Percentiles rank a stretch among this genome's conserved stretches.
These are phyloP conservation scores for Aplodontia rufa DNA, from an alignment of 2,113 vertebrate genomes.

Conservation along the genomic window DNA sequence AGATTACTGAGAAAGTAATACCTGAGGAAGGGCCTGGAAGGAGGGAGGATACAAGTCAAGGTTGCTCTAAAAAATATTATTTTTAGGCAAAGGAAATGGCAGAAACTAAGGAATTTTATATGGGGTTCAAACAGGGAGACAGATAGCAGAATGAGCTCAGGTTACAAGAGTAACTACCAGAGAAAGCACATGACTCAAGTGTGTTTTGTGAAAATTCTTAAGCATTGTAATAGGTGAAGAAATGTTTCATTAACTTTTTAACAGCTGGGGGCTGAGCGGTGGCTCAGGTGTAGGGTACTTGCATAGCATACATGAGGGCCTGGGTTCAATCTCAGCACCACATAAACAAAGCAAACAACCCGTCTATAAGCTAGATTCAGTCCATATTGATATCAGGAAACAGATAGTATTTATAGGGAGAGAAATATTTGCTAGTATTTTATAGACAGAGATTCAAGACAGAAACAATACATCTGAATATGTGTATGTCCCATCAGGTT, in stretches of 20 bases:
- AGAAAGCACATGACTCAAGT: not conserved
- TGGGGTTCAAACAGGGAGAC: not conserved
- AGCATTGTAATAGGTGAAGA: not conserved
- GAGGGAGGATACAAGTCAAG: not conserved
- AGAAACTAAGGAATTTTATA: not conserved
- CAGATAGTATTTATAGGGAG: not conserved
- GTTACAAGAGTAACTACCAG: not conserved
- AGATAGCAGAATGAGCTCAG: not conserved
- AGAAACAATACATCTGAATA: not conserved
- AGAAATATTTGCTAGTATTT: not conserved
- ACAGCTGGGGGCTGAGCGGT: not conserved
- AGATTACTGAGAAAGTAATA: not conserved
- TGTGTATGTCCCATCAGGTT: not conserved
- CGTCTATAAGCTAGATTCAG: not conserved
- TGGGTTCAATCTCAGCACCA: not conserved
- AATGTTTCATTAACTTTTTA: not conserved
- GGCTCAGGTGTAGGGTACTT: not conserved
- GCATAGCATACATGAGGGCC: not conserved
- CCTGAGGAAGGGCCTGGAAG: not conserved
- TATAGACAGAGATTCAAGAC: not conserved
- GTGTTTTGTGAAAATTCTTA: not conserved
- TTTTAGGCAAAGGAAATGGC: not conserved
- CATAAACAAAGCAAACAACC: not conserved
- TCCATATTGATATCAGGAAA: not conserved
- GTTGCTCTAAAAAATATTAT: not conserved